Evolutionary conservation across 2,888 invertebrate genomes (phyloP), one percentile per base, ranked within the genome.

Genomic region (Agapostemon virescens): DNA sequence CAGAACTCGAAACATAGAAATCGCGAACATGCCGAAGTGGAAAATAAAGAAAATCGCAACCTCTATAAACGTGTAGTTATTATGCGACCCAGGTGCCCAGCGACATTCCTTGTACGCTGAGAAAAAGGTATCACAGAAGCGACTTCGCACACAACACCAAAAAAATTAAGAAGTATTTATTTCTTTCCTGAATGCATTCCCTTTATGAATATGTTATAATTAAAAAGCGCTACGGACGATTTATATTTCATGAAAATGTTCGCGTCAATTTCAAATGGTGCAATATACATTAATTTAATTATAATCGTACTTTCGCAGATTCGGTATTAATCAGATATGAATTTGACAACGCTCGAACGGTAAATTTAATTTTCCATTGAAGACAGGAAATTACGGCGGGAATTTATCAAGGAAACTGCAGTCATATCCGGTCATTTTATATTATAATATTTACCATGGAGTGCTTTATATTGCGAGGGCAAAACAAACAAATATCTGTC

Each of bases 391-490:
- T 63, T 36, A n/a, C n/a, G 36, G 5, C 5, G 5, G 11, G 63
- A n/a, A 63, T 63, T 36, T 38, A 63, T 63, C 63, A 63, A 63
- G 63, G 63, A 63, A 63, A 63, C 33, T n/a, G 11, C 63, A 36
- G 11, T 63, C n/a, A 36, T 63, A 36, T 36, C 63, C 36, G 36
- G 36, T 63, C 17, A 63, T 63, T n/a, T 36, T n/a, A n/a, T 63
- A 36, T 11, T n/a, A 13, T 36, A 63, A 36, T 36, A 36, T 63
- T 36, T n/a, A 0, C 20, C 13, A 5, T 36, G 2, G 33, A 36
- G 1, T 36, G 20, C 33, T 33, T 63, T 33, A 63, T 36, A 36
- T n/a, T 63, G n/a, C 63, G 6, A 6, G 6, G 26, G 9, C 38
- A 11, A n/a, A 36, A 13, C 33, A 11, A 63, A 36, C 63, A 13